Evolutionary conservation across 2,888 invertebrate genomes (phyloP), one percentile per base, ranked within the genome.

Genomic region (Parapristionchus giblindavisi): DNA sequence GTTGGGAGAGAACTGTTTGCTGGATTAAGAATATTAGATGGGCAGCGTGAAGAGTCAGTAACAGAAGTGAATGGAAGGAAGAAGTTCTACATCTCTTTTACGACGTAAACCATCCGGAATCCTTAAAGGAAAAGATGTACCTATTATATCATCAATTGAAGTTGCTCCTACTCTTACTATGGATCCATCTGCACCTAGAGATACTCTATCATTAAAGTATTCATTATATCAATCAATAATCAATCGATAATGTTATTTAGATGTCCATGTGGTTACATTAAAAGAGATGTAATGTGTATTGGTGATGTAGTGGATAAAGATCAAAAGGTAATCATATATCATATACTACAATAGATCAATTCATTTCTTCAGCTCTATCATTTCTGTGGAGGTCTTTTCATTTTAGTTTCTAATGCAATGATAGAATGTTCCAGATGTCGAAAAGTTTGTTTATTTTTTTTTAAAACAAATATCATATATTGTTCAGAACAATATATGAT

Each of bases 311-410:
- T 66, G 21, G 66, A 66, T 66, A 27, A 36, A 48, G 66, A 66
- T 6, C 66, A 66, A 34, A 66, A 48, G 51, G 66, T 66, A 29
- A 1, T 11, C 11, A 14, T 48, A 48, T 48, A 11, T 48, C 48
- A n/a, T n/a, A n/a, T n/a, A 11, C 11, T 48, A 48, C 48, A 11
- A 21, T 48, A 48, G 8, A 11, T 17, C 24, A 29, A 29, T 65
- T n/a, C 36, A 61, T 3, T 4, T 63, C 6, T 54, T 66, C 48
- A 66, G 66, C 34, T 66, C 11, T 66, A 48, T 21, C 66, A 66
- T n/a, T 66, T 66, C 32, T 66, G 66, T 32, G 66, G 66, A 29
- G 66, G 66, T 8, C n/a, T 66, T 4, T 66, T 66, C 51, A 66
- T 66, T 48, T 34, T 66, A 8, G 36, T 66, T 4, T 43, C 66